These are phyloP conservation scores for Nipponacmea schrenckii DNA, from an alignment of 2,888 invertebrate genomes.

Conservation along the genomic window DNA sequence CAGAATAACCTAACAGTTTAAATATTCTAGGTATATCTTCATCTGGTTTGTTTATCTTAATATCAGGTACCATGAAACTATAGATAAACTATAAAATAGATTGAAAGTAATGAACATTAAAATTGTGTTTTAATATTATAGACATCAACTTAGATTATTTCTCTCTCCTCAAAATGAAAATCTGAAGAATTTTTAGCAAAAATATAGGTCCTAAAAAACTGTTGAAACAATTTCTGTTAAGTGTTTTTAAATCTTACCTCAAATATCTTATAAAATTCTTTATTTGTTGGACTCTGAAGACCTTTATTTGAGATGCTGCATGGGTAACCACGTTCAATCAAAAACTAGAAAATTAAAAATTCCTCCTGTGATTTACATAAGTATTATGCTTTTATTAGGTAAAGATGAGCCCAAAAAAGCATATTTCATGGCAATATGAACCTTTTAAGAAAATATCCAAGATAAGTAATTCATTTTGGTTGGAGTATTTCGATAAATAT, in stretches of 20 bases:
- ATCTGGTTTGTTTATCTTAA: constrained; percentile 54
- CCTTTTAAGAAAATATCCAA: no score
- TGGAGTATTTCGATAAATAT: no score
- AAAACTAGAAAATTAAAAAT: constrained; percentile 47
- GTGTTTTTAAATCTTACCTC: constrained; percentile 43
- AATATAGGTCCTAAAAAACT: no score
- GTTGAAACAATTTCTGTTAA: no score
- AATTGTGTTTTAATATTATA: not conserved
- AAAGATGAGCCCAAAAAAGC: no score
- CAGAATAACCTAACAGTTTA: constrained; percentile 60
- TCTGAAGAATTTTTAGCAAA: not conserved
- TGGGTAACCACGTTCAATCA: constrained; percentile 50
- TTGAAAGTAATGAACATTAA: constrained; percentile 1
- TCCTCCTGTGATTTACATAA: no score
- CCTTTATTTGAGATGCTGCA: constrained; percentile 53
- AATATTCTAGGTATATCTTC: constrained; percentile 60
- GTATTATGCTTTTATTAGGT: no score
- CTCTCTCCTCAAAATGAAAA: not conserved
- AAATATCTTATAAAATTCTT: constrained; percentile 61
- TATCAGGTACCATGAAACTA: constrained; percentile 44
- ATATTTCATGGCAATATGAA: not conserved
- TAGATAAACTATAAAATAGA: constrained; percentile 55
- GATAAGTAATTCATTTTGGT: no score
- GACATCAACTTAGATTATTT: no score
- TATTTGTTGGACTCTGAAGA: constrained; percentile 54